These are phyloP conservation scores for Drosophila serrata DNA, from an alignment of 1,140 invertebrate species.

Conservation along the genomic window DNA sequence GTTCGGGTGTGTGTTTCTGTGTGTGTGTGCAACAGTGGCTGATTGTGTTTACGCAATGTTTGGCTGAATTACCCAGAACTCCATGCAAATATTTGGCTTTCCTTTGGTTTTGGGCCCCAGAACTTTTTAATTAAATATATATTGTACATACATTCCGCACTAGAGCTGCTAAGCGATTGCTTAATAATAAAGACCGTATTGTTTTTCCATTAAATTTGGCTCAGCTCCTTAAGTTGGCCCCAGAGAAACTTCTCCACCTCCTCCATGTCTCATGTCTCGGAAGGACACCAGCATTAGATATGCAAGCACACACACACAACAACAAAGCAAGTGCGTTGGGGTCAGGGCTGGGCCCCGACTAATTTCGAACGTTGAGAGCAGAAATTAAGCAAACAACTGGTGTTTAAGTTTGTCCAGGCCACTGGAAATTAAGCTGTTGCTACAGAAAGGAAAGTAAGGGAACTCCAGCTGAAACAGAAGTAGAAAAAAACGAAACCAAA, in stretches of 20 bases:
- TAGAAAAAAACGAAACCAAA: constrained; percentile 10
- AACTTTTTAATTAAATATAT: constrained; percentile 72
- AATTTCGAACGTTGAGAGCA: constrained; percentile 34
- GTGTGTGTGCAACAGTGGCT: constrained; percentile 15
- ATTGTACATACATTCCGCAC: neutral
- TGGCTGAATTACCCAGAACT: constrained; percentile 46
- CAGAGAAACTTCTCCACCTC: neutral
- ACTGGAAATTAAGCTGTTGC: constrained; percentile 65
- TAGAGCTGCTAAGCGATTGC: constrained; percentile 35
- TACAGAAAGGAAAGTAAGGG: constrained; percentile 16
- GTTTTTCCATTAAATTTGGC: constrained; percentile 34
- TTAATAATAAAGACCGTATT: constrained; percentile 45
- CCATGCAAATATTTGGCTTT: constrained; percentile 48
- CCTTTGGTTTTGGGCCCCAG: constrained; percentile 22
- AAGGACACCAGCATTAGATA: constrained; percentile 50
- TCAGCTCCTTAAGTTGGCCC: constrained; percentile 24
- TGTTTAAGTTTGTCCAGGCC: constrained; percentile 43
- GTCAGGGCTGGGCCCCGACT: constrained; percentile 15
- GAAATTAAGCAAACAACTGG: constrained; percentile 37
- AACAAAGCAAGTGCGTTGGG: constrained; percentile 9
- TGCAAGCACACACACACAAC: constrained; percentile 57
- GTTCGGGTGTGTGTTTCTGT: constrained; percentile 14
- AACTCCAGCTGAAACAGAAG: neutral
- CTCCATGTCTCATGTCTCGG: neutral
- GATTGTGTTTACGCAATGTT: constrained; percentile 58